Conservation (phyloP, 2,888 invertebrate genomes). For the Cataglyphis altisquamis region DNA sequence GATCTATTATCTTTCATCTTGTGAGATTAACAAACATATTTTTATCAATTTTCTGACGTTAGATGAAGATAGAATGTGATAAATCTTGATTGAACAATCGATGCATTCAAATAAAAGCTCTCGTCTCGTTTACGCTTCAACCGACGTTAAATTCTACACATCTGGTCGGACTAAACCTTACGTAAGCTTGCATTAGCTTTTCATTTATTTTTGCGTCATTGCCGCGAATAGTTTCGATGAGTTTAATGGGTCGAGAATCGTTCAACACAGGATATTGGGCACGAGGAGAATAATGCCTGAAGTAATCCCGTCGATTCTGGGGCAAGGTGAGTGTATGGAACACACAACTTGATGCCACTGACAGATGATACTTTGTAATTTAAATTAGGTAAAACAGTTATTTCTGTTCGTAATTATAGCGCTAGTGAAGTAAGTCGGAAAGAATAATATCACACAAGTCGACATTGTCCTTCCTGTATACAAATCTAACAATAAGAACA, state of each 20-base stretch:
- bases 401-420: constrained; percentile 14
- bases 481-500: neutral
- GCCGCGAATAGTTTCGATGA: constrained; percentile 5
- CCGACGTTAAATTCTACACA: neutral
- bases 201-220: constrained; percentile 29
- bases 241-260: constrained; percentile 46
- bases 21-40: neutral
- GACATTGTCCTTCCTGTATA: constrained; percentile 11
- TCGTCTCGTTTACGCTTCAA: neutral
- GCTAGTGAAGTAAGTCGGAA: constrained; percentile 10
- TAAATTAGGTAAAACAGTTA: constrained; percentile 9
- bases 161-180: constrained; percentile 2
- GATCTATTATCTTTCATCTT: neutral
- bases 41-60: neutral
- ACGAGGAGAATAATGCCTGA: constrained; percentile 65
- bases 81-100: neutral
- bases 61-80: neutral
- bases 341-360: constrained; percentile 38
- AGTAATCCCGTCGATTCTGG: constrained; percentile 70
- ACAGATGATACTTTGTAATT: constrained; percentile 48
- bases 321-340: constrained; percentile 74
- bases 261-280: constrained; percentile 52
- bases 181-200: constrained; percentile 27
- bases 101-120: constrained; percentile 25
- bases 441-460: constrained; percentile 8